Base-by-base conservation (phyloP, 2,888 invertebrate species). In the Physocephala rufipes region DNA sequence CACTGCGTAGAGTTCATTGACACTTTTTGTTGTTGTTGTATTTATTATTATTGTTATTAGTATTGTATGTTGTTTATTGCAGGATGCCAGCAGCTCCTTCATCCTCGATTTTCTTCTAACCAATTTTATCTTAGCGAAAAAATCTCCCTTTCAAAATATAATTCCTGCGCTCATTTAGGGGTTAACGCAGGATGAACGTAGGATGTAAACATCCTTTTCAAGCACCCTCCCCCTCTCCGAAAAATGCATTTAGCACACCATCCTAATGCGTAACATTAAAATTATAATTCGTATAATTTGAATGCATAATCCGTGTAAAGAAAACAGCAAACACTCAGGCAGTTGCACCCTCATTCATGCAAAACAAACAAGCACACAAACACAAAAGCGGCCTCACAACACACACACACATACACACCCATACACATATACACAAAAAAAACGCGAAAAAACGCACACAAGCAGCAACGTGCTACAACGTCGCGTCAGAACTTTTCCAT, bases 281-380 rank as follows among this genome's bases (percentile, higher is more conserved):
- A 67, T 59, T 49, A 66, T 74, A 74, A 74, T 74, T 72, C 72
- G 70, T 72, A 51, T 74, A 71, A 74, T 74, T 74, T 74, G 65
- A 72, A 74, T 71, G 74, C 74, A 72, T 72, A 72, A 72, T 68
- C 72, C 69, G 63, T 45, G 47, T 24, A 47, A 26, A 65, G 63
- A 63, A 63, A 69, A 62, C 58, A n/a, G n/a, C n/a, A 55, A 70
- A 59, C 61, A 58, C 36, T 26, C 19, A 49, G 49, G 65, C 65
- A 36, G 36, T 53, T 51, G 51, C 30, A 36, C 53, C 65, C 49
- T 65, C 30, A 19, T 36, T 51, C 26, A 21, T 49, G 43, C 36
- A 62, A 28, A 26, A 62, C 51, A 53, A 59, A 26, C 67, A 73
- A 26, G 63, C 43, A 19, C 61, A 67, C 59, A 67, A 62, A 63